Percentiles rank a stretch among this genome's conserved stretches.
Conservation (phyloP, 1,140 invertebrate species). For the Aricia agestis region DNA sequence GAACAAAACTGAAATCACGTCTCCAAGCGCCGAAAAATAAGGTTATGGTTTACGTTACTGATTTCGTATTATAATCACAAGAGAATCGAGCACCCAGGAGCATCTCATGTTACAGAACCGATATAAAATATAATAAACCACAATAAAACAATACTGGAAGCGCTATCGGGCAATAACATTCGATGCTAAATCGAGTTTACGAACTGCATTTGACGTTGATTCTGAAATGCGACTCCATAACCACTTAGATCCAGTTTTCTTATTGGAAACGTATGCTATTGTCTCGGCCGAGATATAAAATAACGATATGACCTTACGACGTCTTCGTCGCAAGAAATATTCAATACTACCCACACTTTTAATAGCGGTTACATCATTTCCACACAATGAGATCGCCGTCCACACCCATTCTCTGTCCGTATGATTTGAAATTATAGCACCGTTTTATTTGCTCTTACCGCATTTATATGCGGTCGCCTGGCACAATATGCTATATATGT, state of each 20-base stretch:
- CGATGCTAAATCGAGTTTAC: conserved; percentile 29
- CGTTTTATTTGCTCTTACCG: conserved; percentile 72
- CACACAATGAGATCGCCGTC: conserved; percentile 74
- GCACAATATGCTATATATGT: conserved; percentile 57
- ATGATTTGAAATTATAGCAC: conserved; percentile 76
- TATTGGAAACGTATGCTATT: conserved; percentile 69
- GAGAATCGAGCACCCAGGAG: background rate
- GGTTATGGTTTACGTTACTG: no score
- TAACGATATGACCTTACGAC: conserved; percentile 72
- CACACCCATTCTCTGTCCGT: conserved; percentile 75
- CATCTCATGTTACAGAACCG: background rate
- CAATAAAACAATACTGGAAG: background rate
- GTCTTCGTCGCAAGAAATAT: conserved; percentile 74
- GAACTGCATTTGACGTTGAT: conserved; percentile 38
- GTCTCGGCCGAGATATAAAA: conserved; percentile 71
- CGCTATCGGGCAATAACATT: conserved; percentile 13
- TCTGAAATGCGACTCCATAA: conserved; percentile 49
- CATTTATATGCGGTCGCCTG: conserved; percentile 71
- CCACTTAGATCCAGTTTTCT: conserved; percentile 68
- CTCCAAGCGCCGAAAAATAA: no score
- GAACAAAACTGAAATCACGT: no score
- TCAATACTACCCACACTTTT: conserved; percentile 74
- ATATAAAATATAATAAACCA: conserved; percentile 2
- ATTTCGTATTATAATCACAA: no score
- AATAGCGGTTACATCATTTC: conserved; percentile 76